phyloP scores from a whole-genome alignment of 2,888 invertebrate genomes.

The Callyntrura guangdongensis region DNA sequence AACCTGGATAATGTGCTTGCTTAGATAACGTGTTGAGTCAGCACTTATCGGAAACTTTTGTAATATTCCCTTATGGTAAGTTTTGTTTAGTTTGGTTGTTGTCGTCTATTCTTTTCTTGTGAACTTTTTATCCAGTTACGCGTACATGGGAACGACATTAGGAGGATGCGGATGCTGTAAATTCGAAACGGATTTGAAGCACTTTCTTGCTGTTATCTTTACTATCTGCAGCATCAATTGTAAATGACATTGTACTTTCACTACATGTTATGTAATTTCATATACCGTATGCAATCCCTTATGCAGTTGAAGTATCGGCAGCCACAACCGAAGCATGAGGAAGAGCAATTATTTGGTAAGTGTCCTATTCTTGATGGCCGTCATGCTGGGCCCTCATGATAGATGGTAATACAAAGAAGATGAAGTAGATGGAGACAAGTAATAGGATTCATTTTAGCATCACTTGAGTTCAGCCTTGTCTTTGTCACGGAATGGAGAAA shows the following conservation, averaged over 20 bases:
- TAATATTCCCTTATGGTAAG: constrained; percentile 1
- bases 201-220: too few species aligned
- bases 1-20: background rate
- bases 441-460: background rate
- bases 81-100: background rate
- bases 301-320: background rate
- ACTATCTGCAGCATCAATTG: too few species aligned
- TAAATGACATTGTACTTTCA: too few species aligned
- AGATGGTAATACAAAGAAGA: background rate
- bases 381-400: background rate
- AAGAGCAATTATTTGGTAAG: too few species aligned
- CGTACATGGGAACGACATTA: background rate
- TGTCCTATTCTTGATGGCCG: background rate
- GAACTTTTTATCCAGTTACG: background rate
- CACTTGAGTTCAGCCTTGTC: background rate
- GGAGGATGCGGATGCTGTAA: background rate
- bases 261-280: too few species aligned
- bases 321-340: background rate
- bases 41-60: background rate
- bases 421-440: background rate
- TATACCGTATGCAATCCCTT: too few species aligned
- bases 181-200: background rate
- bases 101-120: background rate
- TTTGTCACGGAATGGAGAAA: background rate
- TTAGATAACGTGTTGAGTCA: too few species aligned